Evolutionary conservation across 2,113 vertebrate species (phyloP).

Genomic region (Platanista minor): DNA sequence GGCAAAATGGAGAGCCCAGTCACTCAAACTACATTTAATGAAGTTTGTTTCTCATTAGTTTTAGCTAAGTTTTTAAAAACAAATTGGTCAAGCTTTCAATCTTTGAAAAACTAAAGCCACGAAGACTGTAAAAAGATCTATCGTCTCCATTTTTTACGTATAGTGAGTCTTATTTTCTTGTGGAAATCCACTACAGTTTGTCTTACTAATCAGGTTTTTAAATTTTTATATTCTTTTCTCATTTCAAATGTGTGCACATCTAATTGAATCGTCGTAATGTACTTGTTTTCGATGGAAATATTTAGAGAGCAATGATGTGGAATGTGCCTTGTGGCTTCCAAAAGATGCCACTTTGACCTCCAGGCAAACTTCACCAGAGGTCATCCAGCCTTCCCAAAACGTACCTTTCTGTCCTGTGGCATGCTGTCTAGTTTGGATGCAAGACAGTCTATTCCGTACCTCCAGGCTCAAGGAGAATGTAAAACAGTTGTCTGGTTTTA

Average conservation of each 20-base stretch:
- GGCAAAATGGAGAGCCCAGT: not conserved
- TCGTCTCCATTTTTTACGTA: not conserved
- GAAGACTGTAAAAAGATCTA: not conserved
- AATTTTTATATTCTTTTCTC: not conserved
- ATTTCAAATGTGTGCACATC: not conserved
- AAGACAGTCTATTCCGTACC: not conserved
- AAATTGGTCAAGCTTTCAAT: not conserved
- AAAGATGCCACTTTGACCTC: not conserved
- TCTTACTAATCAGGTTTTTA: not conserved
- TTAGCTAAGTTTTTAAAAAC: not conserved
- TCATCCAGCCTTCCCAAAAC: not conserved
- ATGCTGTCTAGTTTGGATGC: not conserved
- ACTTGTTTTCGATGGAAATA: not conserved
- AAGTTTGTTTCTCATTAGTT: not conserved
- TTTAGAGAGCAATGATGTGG: not conserved
- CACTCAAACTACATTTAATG: not conserved
- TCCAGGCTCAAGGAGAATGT: not conserved
- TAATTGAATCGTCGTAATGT: not conserved
- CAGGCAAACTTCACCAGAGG: not conserved
- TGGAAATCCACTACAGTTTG: not conserved
- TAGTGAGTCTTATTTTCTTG: not conserved
- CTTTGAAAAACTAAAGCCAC: not conserved
- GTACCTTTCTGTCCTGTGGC: not conserved
- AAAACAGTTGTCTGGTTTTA: constrained; percentile 32
- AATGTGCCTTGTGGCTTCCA: not conserved